Base-by-base conservation (phyloP, 2,113 vertebrate genomes). In the Ceyx margarethae region DNA sequence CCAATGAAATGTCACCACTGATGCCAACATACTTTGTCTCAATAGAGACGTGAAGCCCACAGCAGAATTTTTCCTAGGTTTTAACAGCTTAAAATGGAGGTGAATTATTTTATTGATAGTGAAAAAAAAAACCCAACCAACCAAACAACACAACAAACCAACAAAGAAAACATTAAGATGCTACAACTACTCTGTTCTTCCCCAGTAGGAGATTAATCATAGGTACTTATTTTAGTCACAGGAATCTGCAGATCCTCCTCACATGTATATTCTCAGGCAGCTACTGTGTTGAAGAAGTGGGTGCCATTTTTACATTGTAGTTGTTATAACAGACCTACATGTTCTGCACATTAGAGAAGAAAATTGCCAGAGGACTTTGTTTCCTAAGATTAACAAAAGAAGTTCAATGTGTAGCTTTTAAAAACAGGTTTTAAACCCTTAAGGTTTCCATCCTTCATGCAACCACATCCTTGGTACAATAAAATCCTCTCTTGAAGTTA, bases 401-500 rank as follows among this genome's bases (percentile, higher is more conserved):
- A 86, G 46, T 87, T 91, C 18, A 66, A 92, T 86, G 92, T 81
- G 84, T 82, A 79, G 54, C 80, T 78, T 91, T 94, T 94, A 80
- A 87, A 94, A 96, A 53, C 65, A 87, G 77, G 77, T 90, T 96
- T 94, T 90, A 91, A 89, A 91, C 91, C 85, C 74, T 87, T 90
- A 93, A 93, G 87, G 71, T 95, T 89, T 94, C 76, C 50, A 82
- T 96, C 79, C 76, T 88, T 96, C 87, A 95, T 53, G 71, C 74
- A 93, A 87, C 64, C 57, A 87, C 57, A 92, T 93, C 50, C 71
- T 83, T 89, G 33, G 82, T 90, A 90, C n/a, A 89, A 95, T 90
- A 96, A 94, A 96, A 96, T 58, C 71, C 75, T 61, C 81, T 94
- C 77, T 89, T 92, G 64, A 89, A 95, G 95, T 94, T 95, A 93